Base-by-base conservation (phyloP, 2,797 vertebrate genomes). In the Meda fulgida region DNA sequence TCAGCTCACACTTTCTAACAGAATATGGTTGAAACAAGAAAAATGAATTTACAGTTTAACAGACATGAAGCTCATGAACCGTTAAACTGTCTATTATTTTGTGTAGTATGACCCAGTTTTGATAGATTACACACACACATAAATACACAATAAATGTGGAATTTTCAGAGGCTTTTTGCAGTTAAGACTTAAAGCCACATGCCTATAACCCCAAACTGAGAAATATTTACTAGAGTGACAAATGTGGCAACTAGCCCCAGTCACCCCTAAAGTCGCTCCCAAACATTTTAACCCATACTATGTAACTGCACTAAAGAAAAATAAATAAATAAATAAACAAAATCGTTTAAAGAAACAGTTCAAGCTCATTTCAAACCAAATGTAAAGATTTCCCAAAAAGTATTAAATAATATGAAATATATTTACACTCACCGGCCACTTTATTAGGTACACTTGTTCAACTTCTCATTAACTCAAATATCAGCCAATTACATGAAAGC, bases 21-120 rank as follows among this genome's bases (percentile, higher is more conserved):
- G 34, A 58, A 81, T 31, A 48, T 34, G 3, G 40, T 48, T 73
- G 13, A 46, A 65, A 83, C 21, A 48, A 36, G 55, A 72, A 38
- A 63, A 31, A 34, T 46, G 3, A 40, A 63, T 34, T 36, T 21
- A 34, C 19, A 51, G 80, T 83, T 73, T n/a, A 83, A 36, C 29
- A 75, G 43, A 75, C 72, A 63, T 40, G 13, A 60, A 66, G 58
- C 18, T 4, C 40, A 36, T 16, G 4, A 73, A 72, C 14, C 53
- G 40, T 58, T 63, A n/a, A 73, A 48, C n/a, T 81, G 79, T 55
- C 38, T 46, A 63, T 72, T 72, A 72, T 11, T 60, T 13, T 9
- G 21, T 60, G 29, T 81, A 70, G 34, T 5, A 19, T 29, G 55
- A 23, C 18, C 53, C 38, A 60, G 38, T 73, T 73, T 46, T 46